A percentile compares a stretch with the other conserved stretches of the same genome.
phyloP scores from a whole-genome alignment of 1,140 invertebrate species.

The Drosophila bocki region DNA sequence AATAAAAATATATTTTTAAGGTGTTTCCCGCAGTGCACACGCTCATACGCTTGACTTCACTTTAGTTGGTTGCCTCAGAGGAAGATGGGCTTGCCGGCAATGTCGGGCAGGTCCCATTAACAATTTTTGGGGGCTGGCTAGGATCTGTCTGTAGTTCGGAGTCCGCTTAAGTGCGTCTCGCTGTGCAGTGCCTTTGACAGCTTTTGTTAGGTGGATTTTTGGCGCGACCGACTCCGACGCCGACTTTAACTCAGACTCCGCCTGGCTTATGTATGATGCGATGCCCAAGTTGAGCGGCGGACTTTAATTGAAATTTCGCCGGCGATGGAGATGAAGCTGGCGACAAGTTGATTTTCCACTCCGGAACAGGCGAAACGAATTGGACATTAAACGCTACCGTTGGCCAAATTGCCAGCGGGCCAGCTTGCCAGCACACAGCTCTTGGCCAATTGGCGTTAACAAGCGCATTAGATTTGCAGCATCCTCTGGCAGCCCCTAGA shows the following conservation, averaged over 20 bases:
- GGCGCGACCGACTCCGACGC: conserved; percentile 22
- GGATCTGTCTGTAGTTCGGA: conserved; percentile 59
- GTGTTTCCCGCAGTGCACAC: conserved; percentile 22
- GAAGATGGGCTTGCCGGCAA: conserved; percentile 1
- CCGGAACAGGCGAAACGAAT: conserved; percentile 67
- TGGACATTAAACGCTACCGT: conserved; percentile 83
- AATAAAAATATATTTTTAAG: too few relatives aligned
- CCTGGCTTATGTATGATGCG: conserved; percentile 44
- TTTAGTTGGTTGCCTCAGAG: conserved; percentile 35
- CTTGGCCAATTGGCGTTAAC: conserved; percentile 75
- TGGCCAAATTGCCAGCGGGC: conserved; percentile 74
- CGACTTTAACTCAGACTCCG: not conserved
- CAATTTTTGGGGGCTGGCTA: conserved; percentile 69
- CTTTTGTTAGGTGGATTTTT: conserved; percentile 67
- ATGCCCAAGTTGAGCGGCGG: conserved; percentile 45
- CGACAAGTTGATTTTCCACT: conserved; percentile 83
- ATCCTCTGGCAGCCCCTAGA: conserved; percentile 3
- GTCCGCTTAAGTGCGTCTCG: conserved; percentile 58
- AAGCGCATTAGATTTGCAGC: conserved; percentile 71
- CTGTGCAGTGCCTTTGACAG: conserved; percentile 62
- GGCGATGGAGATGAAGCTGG: conserved; percentile 32
- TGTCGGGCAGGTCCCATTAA: conserved; percentile 67
- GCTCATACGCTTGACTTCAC: conserved; percentile 62
- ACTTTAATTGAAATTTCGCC: conserved; percentile 80
- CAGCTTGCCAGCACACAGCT: conserved; percentile 52